Evolutionary conservation across 2,888 invertebrate genomes (phyloP), one percentile per base, ranked within the genome.

Genomic region (Eupithecia subfuscata): DNA sequence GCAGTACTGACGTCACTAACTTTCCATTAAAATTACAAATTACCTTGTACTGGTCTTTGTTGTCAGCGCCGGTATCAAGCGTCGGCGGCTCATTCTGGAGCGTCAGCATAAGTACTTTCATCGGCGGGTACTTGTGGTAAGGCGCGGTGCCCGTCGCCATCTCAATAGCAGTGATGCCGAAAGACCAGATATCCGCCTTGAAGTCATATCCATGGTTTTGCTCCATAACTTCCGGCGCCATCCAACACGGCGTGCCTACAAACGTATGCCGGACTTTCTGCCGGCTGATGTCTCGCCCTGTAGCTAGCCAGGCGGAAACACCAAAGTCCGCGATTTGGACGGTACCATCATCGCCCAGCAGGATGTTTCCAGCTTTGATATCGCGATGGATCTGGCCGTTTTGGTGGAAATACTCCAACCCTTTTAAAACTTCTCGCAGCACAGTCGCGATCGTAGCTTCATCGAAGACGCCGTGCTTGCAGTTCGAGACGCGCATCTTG

Each of bases 181-280:
- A 97, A 7, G 96, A 96, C 96, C 96, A 96, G 78, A 96, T 96
- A 86, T 96, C 96, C 4, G 99, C 99, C 93, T 99, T 99, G 94
- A 99, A 99, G 92, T 99, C 99, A 90, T 99, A 99, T 9, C 99
- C 99, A 90, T 99, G 98, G 92, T 98, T 98, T 96, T 97, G 99
- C 92, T 99, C 99, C 99, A 99, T 99, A 80, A 99, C 99, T 95
- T 99, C 99, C 11, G 99, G 99, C 18, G 99, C 99, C 99, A 99
- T 99, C 99, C 99, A 99, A 91, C 99, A 99, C 0, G 99, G 99
- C 16, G 99, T 99, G 70, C 99, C 99, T 9, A 99, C 99, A 94
- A 99, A 99, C 0, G 99, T 99, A 92, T 99, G 99, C 22, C 99
- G 96, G 72, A 99, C 98, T 93, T 99, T 98, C 91, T 99, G 99